A percentile compares a stretch with the other conserved stretches of the same genome.
Conservation (phyloP, 2,888 invertebrate genomes). For the Pomacea canaliculata region DNA sequence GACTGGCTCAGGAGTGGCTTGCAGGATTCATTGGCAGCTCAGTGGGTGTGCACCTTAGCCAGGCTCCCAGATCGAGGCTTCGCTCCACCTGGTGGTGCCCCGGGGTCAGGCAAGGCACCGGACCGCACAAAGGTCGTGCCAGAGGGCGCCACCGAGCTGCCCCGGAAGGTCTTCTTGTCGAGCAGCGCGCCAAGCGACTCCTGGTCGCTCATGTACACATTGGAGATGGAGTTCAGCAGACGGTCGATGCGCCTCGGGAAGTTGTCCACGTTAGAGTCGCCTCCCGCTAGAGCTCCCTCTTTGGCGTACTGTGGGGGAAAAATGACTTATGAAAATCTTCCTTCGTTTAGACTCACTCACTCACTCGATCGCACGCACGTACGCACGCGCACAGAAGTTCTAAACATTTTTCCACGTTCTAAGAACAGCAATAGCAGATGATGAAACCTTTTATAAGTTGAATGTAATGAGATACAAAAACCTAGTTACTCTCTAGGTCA, state of each 20-base stretch:
- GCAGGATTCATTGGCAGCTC: background rate
- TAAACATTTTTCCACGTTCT: too few relatives aligned
- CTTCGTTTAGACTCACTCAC: too few relatives aligned
- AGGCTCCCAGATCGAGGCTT: conserved; percentile 22
- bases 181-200: conserved; percentile 23
- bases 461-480: too few relatives aligned
- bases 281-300: conserved; percentile 7
- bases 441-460: too few relatives aligned
- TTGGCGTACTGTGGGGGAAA: conserved; percentile 23
- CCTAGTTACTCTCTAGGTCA: too few relatives aligned
- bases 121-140: background rate
- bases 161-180: conserved; percentile 16
- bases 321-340: too few relatives aligned
- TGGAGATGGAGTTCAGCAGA: conserved; percentile 64
- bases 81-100: conserved; percentile 2
- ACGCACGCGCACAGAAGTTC: too few relatives aligned
- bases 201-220: conserved; percentile 62
- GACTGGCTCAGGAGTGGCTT: too few relatives aligned
- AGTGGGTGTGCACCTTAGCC: conserved; percentile 35
- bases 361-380: too few relatives aligned
- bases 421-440: too few relatives aligned
- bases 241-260: conserved; percentile 68
- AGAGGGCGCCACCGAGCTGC: background rate
- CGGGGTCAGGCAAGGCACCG: background rate
- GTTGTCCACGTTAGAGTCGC: conserved; percentile 47